These are phyloP conservation scores for Nasonia longicornis DNA, from an alignment of 1,140 invertebrate genomes.

Conservation along the genomic window DNA sequence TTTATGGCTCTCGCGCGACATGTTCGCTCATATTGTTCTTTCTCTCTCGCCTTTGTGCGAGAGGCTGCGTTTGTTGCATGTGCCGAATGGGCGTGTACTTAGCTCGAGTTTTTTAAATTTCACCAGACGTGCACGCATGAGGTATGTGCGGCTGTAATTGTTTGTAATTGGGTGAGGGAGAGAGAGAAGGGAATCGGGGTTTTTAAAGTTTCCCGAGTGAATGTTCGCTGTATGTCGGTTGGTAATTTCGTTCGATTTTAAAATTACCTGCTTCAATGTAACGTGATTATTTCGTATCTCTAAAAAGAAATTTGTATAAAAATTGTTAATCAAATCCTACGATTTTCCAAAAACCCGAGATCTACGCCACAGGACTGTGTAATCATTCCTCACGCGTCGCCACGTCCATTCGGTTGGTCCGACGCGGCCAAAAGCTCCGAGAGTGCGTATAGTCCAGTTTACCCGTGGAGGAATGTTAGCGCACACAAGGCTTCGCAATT, in stretches of 20 bases:
- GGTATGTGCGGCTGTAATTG: background rate
- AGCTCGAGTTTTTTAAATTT: background rate
- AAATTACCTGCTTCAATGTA: no score
- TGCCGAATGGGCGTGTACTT: background rate
- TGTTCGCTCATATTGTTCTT: background rate
- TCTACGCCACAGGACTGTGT: no score
- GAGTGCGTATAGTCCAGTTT: background rate
- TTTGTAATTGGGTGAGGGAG: background rate
- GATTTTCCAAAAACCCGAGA: no score
- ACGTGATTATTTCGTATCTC: no score
- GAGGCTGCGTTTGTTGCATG: slow-evolving; percentile 34
- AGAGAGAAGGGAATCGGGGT: background rate
- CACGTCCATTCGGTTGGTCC: background rate
- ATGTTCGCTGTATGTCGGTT: no score
- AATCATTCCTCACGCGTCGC: no score
- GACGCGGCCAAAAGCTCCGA: background rate
- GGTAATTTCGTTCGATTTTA: no score
- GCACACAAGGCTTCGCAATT: slow-evolving; percentile 40
- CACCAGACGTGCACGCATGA: background rate
- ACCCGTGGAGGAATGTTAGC: background rate
- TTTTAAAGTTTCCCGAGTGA: no score
- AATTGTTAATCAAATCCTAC: no score
- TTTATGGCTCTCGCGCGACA: background rate
- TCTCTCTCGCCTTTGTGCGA: background rate
- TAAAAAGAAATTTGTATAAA: no score